Evolutionary conservation across 2,888 invertebrate genomes (phyloP), one percentile per base, ranked within the genome.

Genomic region (Diaprepes abbreviatus): DNA sequence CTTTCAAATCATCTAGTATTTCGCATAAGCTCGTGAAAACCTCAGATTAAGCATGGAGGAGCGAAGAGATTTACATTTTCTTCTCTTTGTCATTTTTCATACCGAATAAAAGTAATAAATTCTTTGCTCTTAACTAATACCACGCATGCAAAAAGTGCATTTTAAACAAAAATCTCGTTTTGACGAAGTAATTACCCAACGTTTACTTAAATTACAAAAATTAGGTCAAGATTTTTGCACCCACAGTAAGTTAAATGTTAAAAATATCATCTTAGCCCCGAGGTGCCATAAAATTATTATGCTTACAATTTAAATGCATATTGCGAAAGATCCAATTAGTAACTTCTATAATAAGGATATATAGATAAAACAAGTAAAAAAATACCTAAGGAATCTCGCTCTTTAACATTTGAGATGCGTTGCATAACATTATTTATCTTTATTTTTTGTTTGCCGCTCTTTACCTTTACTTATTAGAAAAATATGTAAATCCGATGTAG

Each of bases 381-480:
- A 58, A 36, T 36, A 50, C 24, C 4, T 9, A 35, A 65, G 55
- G 70, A 70, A 70, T 70, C 28, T 64, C 60, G 65, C 48, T 60
- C 69, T 65, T 57, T 70, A 60, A 70, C 70, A 66, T 70, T 70
- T 70, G 45, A 57, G 65, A 70, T 52, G 64, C 19, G 35, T 69
- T 69, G 59, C 64, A 60, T 69, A 57, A 69, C 58, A n/a, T 7
- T 45, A 24, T 63, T 69, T 69, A 45, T 38, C 19, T 54, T 54
- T 10, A 33, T 16, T 54, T 31, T 52, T 52, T 60, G n/a, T n/a
- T n/a, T n/a, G n/a, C n/a, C n/a, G n/a, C n/a, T n/a, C n/a, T n/a
- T n/a, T n/a, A 35, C 35, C 28, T 31, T 40, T 38, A 17, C 33
- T 17, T 19, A 21, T 21, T 43, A 43, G 19, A 19, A 43, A 43